Evolutionary conservation across 2,113 vertebrate species (phyloP).

Genomic region (Bubo bubo): DNA sequence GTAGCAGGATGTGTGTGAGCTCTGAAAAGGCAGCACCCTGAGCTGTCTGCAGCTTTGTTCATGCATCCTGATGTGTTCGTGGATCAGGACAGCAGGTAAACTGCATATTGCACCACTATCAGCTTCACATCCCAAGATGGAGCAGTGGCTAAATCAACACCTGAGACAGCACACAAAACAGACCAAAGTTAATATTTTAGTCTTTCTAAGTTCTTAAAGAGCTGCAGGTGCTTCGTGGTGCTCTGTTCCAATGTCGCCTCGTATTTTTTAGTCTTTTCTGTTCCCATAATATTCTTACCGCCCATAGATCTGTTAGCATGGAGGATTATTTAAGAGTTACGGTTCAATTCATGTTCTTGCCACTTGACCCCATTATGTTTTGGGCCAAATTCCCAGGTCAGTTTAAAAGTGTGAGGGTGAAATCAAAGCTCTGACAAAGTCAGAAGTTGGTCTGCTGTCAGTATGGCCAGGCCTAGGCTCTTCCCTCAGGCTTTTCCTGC

Average conservation of each 20-base stretch:
- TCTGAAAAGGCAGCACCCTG: neutral
- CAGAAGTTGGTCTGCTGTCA: neutral
- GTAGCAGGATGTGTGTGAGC: neutral
- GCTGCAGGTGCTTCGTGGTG: neutral
- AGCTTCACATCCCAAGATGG: neutral
- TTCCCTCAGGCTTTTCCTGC: neutral
- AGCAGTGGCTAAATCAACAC: neutral
- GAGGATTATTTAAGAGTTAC: neutral
- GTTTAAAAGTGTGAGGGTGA: neutral
- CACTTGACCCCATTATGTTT: neutral
- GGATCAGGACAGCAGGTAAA: neutral
- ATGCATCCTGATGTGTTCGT: rapidly evolving
- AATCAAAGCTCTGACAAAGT: neutral
- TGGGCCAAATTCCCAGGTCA: neutral
- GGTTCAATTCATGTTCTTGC: neutral
- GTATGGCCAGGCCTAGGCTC: neutral
- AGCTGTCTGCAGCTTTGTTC: neutral
- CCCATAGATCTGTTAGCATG: neutral
- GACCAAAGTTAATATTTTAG: neutral
- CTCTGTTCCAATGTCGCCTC: neutral
- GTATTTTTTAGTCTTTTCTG: neutral
- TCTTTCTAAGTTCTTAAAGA: neutral
- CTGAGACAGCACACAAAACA: neutral
- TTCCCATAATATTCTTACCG: neutral
- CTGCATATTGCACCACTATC: neutral